Conservation (phyloP, 2,888 invertebrate genomes). For the Drosophila recens region DNA sequence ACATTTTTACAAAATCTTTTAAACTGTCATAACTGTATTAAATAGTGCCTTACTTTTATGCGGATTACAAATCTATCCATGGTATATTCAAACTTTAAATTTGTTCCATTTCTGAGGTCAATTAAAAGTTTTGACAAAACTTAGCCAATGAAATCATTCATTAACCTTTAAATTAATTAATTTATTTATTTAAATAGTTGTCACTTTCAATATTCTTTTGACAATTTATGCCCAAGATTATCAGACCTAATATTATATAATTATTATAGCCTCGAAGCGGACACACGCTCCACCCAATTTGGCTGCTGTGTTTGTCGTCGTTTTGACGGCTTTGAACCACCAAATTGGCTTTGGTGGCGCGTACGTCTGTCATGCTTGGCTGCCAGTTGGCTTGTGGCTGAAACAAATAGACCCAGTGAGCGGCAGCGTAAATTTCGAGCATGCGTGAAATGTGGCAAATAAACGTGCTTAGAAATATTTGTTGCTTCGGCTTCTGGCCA, state of each 20-base stretch:
- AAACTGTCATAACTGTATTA: background rate
- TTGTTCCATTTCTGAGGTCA: too few species aligned
- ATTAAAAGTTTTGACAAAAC: too few species aligned
- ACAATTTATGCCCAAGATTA: conserved; percentile 30
- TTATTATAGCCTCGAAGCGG: conserved; percentile 43
- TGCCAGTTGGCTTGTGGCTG: conserved; percentile 58
- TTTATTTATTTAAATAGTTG: too few species aligned
- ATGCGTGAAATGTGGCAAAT: conserved; percentile 73
- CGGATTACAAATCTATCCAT: too few species aligned
- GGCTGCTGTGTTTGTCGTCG: conserved; percentile 5
- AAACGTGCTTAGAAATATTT: conserved; percentile 49
- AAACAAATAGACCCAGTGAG: conserved; percentile 16
- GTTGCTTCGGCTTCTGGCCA: conserved; percentile 25
- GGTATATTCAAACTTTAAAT: too few species aligned
- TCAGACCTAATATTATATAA: conserved; percentile 16
- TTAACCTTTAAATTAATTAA: too few species aligned
- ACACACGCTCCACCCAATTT: conserved; percentile 36
- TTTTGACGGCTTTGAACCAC: conserved; percentile 51
- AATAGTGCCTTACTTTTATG: background rate
- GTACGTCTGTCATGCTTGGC: conserved; percentile 83
- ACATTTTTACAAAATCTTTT: background rate
- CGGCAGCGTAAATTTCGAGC: conserved; percentile 44
- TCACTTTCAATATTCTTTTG: background rate
- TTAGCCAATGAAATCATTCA: too few species aligned
- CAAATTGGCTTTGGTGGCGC: conserved; percentile 58